phyloP scores from a whole-genome alignment of 2,113 vertebrate genomes.

The Coracopsis vasa region DNA sequence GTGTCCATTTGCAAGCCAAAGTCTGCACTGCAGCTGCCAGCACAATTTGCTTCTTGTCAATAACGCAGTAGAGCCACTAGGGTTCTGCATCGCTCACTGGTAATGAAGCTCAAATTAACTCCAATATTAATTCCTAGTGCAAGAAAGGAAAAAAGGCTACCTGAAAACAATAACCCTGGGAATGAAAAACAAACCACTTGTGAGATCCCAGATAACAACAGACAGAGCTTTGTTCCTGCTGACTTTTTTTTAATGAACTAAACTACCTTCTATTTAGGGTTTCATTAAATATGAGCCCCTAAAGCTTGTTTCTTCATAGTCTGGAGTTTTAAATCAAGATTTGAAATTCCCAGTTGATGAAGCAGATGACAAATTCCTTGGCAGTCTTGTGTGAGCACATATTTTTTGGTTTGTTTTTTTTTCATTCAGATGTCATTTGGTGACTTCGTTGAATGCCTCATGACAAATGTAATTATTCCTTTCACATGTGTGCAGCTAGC shows the following conservation, averaged over 20 bases:
- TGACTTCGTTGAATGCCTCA: neutral
- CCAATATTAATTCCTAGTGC: neutral
- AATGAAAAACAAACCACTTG: neutral
- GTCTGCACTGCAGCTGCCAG: neutral
- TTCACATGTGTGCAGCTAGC: neutral
- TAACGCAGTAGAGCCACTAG: neutral
- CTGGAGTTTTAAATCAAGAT: neutral
- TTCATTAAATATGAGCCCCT: neutral
- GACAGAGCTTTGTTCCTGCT: neutral
- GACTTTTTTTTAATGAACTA: neutral
- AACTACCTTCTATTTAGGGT: neutral
- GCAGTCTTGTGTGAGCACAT: neutral
- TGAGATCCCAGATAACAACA: neutral
- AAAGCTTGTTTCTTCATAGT: neutral
- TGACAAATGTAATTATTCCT: neutral
- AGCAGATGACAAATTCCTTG: neutral
- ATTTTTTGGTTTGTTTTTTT: neutral
- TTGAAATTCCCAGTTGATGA: neutral
- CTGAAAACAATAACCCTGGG: neutral
- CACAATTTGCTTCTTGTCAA: neutral
- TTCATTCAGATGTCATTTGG: neutral
- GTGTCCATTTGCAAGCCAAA: neutral
- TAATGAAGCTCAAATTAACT: slow-evolving; percentile 11
- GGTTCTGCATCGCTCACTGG: neutral
- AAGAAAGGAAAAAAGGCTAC: neutral